Evolutionary conservation across 92 coral and sea anemone genomes (phyloP).

Genomic region (Isaurus tuberculatus): DNA sequence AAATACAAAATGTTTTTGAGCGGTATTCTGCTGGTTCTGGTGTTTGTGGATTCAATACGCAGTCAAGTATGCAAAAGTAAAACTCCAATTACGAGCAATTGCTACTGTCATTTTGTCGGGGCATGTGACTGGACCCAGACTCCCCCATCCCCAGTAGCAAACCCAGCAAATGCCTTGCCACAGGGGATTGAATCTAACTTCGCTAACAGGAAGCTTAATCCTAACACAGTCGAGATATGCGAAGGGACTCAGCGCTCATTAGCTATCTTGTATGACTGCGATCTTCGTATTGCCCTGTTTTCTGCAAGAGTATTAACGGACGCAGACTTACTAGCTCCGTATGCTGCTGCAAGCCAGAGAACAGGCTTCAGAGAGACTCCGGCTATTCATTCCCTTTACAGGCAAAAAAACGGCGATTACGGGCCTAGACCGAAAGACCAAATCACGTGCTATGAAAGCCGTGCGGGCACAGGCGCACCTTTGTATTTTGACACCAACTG

Average conservation of each 20-base stretch:
- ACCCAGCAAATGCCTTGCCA: conserved; percentile 11
- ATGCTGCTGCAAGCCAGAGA: neutral
- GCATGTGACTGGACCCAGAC: neutral
- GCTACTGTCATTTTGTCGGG: conserved; percentile 23
- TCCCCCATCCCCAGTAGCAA: neutral
- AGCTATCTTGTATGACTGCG: conserved; percentile 26
- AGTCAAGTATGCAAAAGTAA: neutral
- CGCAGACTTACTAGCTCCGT: conserved; percentile 2
- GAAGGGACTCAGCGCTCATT: neutral
- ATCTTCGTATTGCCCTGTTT: conserved; percentile 20
- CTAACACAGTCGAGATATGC: conserved; percentile 4
- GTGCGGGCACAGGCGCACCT: neutral
- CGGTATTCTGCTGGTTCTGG: neutral
- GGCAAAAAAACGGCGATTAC: conserved; percentile 21
- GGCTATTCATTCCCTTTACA: neutral
- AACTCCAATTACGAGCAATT: neutral
- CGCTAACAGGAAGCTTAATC: neutral
- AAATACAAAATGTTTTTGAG: neutral
- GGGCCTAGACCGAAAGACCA: conserved; percentile 27
- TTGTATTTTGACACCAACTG: neutral
- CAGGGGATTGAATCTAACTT: neutral
- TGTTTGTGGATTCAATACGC: neutral
- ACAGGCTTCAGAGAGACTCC: conserved; percentile 2
- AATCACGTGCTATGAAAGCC: conserved; percentile 10
- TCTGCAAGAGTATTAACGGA: conserved; percentile 11